Evolutionary conservation across 1,140 invertebrate species (phyloP).

Genomic region (Popillia japonica): DNA sequence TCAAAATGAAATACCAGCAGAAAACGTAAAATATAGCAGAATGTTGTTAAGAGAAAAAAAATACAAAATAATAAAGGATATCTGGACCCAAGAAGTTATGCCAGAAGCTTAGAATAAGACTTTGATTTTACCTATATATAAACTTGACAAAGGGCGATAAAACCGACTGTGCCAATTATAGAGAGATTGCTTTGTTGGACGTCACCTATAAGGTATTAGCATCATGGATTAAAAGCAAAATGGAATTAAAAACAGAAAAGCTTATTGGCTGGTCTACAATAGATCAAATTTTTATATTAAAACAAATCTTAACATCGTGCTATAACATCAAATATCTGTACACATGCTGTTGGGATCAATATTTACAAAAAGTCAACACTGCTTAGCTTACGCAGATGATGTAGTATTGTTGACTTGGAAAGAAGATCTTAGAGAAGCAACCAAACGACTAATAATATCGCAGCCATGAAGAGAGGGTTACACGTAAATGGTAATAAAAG

Average conservation of each 20-base stretch:
- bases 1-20: not conserved
- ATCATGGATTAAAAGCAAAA: constrained; percentile 9
- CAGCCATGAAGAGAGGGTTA: not conserved
- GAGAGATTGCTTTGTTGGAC: constrained; percentile 24
- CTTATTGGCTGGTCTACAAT: not conserved
- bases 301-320: too few species aligned
- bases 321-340: too few species aligned
- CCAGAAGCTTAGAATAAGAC: not conserved
- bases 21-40: not conserved
- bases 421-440: too few species aligned
- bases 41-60: not conserved
- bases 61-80: not conserved
- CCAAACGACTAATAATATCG: too few species aligned
- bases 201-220: constrained; percentile 17
- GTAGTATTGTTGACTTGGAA: too few species aligned
- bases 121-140: too few species aligned
- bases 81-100: constrained; percentile 13
- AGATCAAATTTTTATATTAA: constrained; percentile 38
- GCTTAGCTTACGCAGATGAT: too few species aligned
- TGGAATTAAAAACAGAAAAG: not conserved
- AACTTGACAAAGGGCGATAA: too few species aligned
- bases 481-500: not conserved
- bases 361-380: too few species aligned
- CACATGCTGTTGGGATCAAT: too few species aligned
- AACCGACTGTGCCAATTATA: constrained; percentile 21